A percentile compares a stretch with the other conserved stretches of the same genome.
phyloP scores from a whole-genome alignment of 2,797 vertebrate genomes.

The Sebastes oblongus region DNA sequence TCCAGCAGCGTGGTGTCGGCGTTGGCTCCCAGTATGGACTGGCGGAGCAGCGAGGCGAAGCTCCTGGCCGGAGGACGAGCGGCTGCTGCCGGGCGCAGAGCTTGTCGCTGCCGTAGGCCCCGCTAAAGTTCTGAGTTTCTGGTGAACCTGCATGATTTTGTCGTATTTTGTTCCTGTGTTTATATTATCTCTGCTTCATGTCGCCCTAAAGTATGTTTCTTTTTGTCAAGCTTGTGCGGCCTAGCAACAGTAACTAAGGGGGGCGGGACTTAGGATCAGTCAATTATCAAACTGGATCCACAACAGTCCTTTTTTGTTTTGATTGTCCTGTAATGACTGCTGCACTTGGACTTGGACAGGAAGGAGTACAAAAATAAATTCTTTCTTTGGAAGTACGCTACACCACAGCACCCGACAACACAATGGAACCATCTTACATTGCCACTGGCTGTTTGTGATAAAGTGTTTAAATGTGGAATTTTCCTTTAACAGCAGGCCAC shows the following conservation, averaged over 20 bases:
- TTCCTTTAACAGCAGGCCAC: neutral
- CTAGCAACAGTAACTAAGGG: too few species aligned
- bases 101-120: too few species aligned
- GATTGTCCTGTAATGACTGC: neutral
- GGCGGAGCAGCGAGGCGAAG: too few species aligned
- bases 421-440: neutral
- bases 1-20: too few species aligned
- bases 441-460: neutral
- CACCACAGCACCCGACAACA: neutral
- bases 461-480: neutral
- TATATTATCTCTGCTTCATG: too few species aligned
- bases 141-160: too few species aligned
- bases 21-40: too few species aligned
- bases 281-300: neutral
- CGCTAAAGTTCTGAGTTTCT: too few species aligned
- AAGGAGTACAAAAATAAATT: neutral
- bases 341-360: neutral
- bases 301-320: neutral
- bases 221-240: too few species aligned
- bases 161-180: too few species aligned
- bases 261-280: neutral
- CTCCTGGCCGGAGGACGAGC: too few species aligned
- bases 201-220: too few species aligned
- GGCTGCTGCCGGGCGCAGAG: accelerated
- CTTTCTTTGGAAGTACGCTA: neutral